Conservation (phyloP, 2,113 vertebrate genomes). For the Columba janthina region DNA sequence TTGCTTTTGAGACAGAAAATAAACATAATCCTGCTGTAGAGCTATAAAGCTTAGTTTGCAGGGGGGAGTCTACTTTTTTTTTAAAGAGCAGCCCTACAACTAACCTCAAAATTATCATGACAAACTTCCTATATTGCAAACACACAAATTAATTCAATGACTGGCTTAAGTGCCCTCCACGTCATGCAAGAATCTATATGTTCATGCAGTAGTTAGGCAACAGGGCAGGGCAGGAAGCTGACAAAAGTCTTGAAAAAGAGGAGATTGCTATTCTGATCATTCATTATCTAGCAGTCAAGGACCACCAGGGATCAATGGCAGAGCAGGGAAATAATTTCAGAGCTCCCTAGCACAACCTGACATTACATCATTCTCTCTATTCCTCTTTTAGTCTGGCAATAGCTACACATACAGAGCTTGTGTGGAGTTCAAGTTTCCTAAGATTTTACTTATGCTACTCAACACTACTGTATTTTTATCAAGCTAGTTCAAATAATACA, state of each 20-base stretch:
- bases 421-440: not conserved
- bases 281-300: not conserved
- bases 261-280: not conserved
- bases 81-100: not conserved
- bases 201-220: not conserved
- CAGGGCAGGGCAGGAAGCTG: not conserved
- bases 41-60: not conserved
- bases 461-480: not conserved
- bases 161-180: not conserved
- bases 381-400: not conserved
- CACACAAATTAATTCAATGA: not conserved
- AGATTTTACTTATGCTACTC: not conserved
- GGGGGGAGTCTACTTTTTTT: not conserved
- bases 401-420: not conserved
- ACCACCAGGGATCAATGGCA: not conserved
- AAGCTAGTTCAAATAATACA: not conserved
- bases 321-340: not conserved
- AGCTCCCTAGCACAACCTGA: not conserved
- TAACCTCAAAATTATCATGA: not conserved
- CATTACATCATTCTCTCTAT: not conserved
- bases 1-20: not conserved
- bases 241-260: not conserved
- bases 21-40: not conserved
- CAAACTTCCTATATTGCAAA: not conserved
- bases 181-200: fast-evolving